Base-by-base conservation (phyloP, 2,888 invertebrate species). In the Chloroclysta siterata region DNA sequence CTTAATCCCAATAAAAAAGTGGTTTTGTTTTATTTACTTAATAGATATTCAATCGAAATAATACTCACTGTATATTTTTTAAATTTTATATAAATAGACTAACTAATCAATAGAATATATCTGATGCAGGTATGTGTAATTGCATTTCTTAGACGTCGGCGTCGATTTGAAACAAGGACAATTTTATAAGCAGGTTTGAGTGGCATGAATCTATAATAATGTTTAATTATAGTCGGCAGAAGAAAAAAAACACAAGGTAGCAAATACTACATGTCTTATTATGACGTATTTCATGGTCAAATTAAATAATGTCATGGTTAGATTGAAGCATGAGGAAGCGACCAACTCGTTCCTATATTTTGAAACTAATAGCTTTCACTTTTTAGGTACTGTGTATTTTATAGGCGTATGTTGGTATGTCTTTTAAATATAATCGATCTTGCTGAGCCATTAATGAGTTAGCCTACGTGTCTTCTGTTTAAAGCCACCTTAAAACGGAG, bases 221-320 rank as follows among this genome's bases (percentile, higher is more conserved):
- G 11, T 39, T 39, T 17, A 46, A 17, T 17, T 44, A 15, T 44
- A 14, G 2, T 15, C 7, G 14, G 14, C 14, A 44, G 1, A 42
- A 42, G 4, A 42, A 42, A 44, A n/a, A 44, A 15, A 39, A 39
- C 36, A 39, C 36, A 39, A 14, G 44, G 15, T 44, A 44, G 15
- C 44, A 44, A 15, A 44, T 15, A 14, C 7, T 44, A 14, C 14
- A 46, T 17, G 11, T 17, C 17, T 10, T 17, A 44, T 15, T 44
- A 15, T 46, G 46, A 46, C 17, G 46, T 17, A 17, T 46, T 44
- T 48, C 63, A 58, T 39, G 57, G 60, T 62, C 53, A 51, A 44
- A 59, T 56, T 42, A 60, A 70, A 64, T 66, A 60, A 68, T 64
- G 63, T 70, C 66, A 70, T 29, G 64, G 70, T 29, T 57, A 65